Evolutionary conservation across 2,888 invertebrate genomes (phyloP), one percentile per base, ranked within the genome.

Genomic region (Eupithecia pulchellata): DNA sequence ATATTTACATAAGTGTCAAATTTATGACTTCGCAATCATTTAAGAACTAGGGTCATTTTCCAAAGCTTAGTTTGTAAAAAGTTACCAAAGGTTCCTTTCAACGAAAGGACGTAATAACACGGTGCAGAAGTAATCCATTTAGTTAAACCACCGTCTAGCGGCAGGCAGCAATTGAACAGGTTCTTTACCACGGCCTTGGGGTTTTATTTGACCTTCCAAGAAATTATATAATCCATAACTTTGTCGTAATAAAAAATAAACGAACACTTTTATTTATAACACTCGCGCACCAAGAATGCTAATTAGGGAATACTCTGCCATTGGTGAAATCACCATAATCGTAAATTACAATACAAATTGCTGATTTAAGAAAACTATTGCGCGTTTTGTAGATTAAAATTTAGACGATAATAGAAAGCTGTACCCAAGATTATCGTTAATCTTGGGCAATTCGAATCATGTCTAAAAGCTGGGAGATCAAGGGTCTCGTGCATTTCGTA

Each of bases 221-320:
- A 82, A 85, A 87, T 88, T 87, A 88, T 81, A 86, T 88, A 88
- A 89, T 86, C 84, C 82, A 78, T 80, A 78, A 84, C 86, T 86
- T 81, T 80, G 84, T 84, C 79, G 81, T 74, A 80, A 83, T 52
- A 52, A 52, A 25, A 52, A 52, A 52, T 84, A 86, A 85, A 82
- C 76, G 78, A 77, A 72, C 29, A 17, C 27, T 82, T 82, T 81
- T 79, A 82, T 82, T 81, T 79, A 82, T 78, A 69, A 78, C 75
- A 75, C 74, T 75, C 77, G 74, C 52, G 52, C 52, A 25, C 13
- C 11, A 73, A 67, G 76, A 82, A 83, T 82, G 69, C 78, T 79
- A 79, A 82, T 81, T 72, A 73, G 74, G 69, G 73, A 75, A 66
- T 73, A 75, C 75, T 69, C 62, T 67, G 69, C 65, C 64, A 76